Conservation (phyloP, 2,888 invertebrate species). For the Drosophila kambysellisi region DNA sequence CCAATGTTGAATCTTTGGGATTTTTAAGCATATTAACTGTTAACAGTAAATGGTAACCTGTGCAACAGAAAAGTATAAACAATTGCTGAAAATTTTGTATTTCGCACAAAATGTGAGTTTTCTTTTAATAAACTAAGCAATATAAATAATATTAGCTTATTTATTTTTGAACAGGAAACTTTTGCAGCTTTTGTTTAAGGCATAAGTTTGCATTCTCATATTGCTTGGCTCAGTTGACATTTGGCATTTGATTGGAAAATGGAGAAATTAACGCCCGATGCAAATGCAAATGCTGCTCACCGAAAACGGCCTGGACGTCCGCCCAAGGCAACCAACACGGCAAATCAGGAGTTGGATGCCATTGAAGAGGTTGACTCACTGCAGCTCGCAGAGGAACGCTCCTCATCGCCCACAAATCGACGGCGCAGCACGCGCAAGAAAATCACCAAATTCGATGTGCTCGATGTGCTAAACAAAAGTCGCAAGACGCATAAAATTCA, state of each 20-base stretch:
- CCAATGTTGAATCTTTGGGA: slow-evolving; percentile 5
- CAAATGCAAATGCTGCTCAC: slow-evolving; percentile 1
- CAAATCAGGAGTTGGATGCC: slow-evolving; percentile 7
- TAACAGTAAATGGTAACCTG: slow-evolving; percentile 13
- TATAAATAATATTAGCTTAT: background rate
- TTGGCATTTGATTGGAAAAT: slow-evolving; percentile 13
- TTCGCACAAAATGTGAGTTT: slow-evolving; percentile 25
- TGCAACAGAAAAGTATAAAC: slow-evolving; percentile 30
- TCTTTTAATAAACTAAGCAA: background rate
- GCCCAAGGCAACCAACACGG: slow-evolving; percentile 27
- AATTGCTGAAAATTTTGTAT: slow-evolving; percentile 17
- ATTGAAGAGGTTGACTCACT: slow-evolving; percentile 18
- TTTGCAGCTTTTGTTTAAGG: background rate
- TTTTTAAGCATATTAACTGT: slow-evolving; percentile 36
- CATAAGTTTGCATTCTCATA: background rate
- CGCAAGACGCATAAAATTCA: slow-evolving; percentile 83
- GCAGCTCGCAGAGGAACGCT: slow-evolving; percentile 13
- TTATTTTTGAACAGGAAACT: background rate
- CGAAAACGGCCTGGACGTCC: slow-evolving; percentile 47
- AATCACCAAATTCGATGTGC: slow-evolving; percentile 84
- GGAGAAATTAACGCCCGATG: slow-evolving; percentile 34
- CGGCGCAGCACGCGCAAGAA: slow-evolving; percentile 84
- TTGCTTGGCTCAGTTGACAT: background rate
- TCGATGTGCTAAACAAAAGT: slow-evolving; percentile 83
- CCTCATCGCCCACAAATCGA: slow-evolving; percentile 49